These are phyloP conservation scores for Trochalopteron elliotii DNA, from an alignment of 2,113 vertebrate genomes.

Conservation along the genomic window DNA sequence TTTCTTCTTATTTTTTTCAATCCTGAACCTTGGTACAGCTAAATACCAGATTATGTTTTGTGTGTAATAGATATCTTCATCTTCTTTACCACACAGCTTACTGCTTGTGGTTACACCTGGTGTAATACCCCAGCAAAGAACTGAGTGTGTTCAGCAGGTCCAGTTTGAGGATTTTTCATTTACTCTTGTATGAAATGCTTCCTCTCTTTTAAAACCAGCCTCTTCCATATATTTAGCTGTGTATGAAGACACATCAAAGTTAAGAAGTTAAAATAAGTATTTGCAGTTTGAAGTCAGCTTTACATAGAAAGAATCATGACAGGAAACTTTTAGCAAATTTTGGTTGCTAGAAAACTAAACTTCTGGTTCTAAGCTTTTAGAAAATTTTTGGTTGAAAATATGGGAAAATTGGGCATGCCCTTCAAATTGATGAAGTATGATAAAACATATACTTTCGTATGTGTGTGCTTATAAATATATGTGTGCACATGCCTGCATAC, in stretches of 20 bases:
- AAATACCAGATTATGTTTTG: neutral
- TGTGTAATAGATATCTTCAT: neutral
- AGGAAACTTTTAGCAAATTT: neutral
- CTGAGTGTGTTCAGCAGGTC: neutral
- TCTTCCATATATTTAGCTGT: neutral
- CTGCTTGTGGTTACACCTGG: neutral
- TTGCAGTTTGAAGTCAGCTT: neutral
- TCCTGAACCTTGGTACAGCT: neutral
- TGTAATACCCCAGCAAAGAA: neutral
- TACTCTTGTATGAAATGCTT: neutral
- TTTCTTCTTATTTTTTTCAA: neutral
- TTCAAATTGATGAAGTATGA: neutral
- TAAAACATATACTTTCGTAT: neutral
- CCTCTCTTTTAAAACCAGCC: neutral
- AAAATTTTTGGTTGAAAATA: neutral
- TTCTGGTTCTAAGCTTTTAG: too few species aligned
- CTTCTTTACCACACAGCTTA: neutral
- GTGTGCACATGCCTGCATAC: neutral
- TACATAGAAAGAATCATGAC: neutral
- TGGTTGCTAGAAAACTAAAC: neutral
- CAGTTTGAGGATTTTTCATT: neutral
- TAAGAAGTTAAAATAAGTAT: neutral
- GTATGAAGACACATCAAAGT: neutral
- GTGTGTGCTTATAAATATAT: neutral
- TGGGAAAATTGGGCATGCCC: rapidly evolving